Evolutionary conservation across 2,113 vertebrate genomes (phyloP).

Genomic region (Corvus cornix): DNA sequence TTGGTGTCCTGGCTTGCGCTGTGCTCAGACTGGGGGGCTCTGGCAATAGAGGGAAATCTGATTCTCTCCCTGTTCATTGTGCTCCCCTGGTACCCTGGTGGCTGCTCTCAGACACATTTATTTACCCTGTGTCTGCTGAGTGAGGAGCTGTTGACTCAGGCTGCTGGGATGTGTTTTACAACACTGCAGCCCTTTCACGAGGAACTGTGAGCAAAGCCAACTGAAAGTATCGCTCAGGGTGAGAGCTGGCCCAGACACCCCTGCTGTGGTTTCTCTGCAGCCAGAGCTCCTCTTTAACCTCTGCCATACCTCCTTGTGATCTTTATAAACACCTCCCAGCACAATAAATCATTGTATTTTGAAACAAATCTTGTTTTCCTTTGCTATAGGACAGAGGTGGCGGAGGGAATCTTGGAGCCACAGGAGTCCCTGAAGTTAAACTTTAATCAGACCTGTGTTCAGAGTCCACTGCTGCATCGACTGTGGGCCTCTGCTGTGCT

Average conservation of each 20-base stretch:
- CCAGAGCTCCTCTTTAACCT: neutral
- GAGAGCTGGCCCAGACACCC: neutral
- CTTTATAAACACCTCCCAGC: neutral
- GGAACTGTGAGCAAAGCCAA: neutral
- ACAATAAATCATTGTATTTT: neutral
- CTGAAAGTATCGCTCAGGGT: neutral
- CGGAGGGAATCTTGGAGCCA: constrained; percentile 89
- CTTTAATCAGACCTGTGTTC: constrained; percentile 80
- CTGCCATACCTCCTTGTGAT: neutral
- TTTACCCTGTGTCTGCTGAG: neutral
- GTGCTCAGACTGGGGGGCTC: neutral
- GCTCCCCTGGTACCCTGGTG: neutral
- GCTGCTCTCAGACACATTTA: neutral
- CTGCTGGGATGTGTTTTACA: neutral
- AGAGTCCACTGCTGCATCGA: constrained; percentile 85
- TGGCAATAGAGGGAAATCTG: neutral
- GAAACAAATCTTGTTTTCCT: neutral
- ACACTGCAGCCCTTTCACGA: neutral
- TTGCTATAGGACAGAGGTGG: constrained; percentile 85
- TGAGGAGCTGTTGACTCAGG: neutral
- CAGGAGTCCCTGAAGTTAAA: constrained; percentile 87
- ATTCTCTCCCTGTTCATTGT: neutral
- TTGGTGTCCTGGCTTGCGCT: neutral
- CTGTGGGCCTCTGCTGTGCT: constrained; percentile 87
- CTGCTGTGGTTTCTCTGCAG: neutral